Evolutionary conservation across 2,888 invertebrate species (phyloP).

Genomic region (Rotaria macrura): DNA sequence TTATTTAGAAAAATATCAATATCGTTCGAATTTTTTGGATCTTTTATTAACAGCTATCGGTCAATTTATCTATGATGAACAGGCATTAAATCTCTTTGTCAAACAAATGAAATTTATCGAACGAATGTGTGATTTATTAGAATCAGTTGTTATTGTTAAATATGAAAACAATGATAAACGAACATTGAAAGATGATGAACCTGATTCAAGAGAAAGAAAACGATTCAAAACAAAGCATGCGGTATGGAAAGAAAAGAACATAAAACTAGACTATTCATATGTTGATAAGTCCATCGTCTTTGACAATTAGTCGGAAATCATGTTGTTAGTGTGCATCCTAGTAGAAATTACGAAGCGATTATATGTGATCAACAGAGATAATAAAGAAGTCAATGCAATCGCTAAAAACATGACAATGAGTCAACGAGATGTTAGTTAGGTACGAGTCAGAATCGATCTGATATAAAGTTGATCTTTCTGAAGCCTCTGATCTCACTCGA

Average conservation of each 20-base stretch:
- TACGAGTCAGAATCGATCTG: no score
- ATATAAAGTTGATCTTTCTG: no score
- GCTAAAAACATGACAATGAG: no score
- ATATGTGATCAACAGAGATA: no score
- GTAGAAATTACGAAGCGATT: no score
- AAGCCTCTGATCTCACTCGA: no score
- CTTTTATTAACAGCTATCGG: background rate
- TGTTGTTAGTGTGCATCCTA: no score
- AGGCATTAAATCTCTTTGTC: background rate
- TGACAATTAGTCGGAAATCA: no score
- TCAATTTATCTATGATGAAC: background rate
- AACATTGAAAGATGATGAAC: background rate
- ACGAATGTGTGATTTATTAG: constrained; percentile 4
- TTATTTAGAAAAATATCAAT: background rate
- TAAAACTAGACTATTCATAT: no score
- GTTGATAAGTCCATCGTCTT: no score
- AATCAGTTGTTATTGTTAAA: background rate
- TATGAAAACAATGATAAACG: background rate
- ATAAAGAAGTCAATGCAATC: no score
- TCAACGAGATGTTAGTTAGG: no score
- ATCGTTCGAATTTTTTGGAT: constrained; percentile 12
- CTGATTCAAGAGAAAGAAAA: background rate
- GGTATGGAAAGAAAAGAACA: background rate
- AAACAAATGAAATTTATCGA: constrained; percentile 18
- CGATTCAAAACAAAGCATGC: background rate